These are phyloP conservation scores for Oreochromis spilurus DNA, from an alignment of 2,113 vertebrate genomes.

Conservation along the genomic window DNA sequence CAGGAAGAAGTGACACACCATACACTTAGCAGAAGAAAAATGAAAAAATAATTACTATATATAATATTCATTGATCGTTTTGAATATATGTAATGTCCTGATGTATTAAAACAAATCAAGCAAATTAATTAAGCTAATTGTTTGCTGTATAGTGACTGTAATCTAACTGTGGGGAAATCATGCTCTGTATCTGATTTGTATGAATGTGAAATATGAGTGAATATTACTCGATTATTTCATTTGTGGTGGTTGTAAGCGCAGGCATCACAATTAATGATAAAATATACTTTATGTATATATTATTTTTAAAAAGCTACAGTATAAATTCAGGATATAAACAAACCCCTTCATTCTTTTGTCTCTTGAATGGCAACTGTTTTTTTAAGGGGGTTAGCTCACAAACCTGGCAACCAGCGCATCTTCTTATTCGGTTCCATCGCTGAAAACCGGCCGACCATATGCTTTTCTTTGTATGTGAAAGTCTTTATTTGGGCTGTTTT, in stretches of 20 bases:
- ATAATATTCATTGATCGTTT: not conserved
- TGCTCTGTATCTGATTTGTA: not conserved
- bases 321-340: not conserved
- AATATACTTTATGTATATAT: not conserved
- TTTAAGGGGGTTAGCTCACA: not conserved
- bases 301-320: not conserved
- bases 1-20: not conserved
- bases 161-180: not conserved
- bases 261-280: not conserved
- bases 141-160: not conserved
- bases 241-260: not conserved
- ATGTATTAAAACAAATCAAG: not conserved
- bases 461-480: constrained; percentile 43
- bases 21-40: not conserved
- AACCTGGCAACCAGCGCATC: constrained; percentile 71
- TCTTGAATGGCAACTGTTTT: not conserved
- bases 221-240: not conserved
- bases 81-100: not conserved
- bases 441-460: constrained; percentile 54
- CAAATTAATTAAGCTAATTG: not conserved
- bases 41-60: not conserved
- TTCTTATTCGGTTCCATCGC: constrained; percentile 36
- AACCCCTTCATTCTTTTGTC: not conserved
- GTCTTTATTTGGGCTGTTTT: not conserved
- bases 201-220: not conserved